Conservation (phyloP, 2,113 vertebrate genomes). For the Planiliza haematocheilus region DNA sequence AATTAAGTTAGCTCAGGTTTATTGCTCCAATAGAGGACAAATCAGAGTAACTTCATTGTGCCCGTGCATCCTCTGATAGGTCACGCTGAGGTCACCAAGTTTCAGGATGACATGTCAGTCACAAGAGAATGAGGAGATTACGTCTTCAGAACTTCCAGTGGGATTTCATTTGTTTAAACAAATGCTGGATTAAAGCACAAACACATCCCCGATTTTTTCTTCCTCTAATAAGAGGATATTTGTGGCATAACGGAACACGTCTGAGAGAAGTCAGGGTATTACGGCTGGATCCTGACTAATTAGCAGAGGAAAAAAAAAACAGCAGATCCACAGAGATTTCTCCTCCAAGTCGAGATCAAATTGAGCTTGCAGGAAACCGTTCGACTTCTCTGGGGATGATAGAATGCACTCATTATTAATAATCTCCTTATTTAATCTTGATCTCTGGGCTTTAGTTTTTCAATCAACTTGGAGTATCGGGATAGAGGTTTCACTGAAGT, state of each 20-base stretch:
- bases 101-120: slow-evolving; percentile 70
- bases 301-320: slow-evolving; percentile 65
- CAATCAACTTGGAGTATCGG: slow-evolving; percentile 79
- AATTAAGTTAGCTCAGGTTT: slow-evolving; percentile 4
- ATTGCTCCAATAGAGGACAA: slow-evolving; percentile 11
- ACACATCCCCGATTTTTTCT: slow-evolving; percentile 58
- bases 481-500: slow-evolving; percentile 70
- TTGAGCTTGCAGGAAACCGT: slow-evolving; percentile 58
- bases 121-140: slow-evolving; percentile 66
- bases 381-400: slow-evolving; percentile 75
- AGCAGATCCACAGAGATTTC: slow-evolving; percentile 74
- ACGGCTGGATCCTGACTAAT: slow-evolving; percentile 76
- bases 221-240: slow-evolving; percentile 71
- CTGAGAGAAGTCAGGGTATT: slow-evolving; percentile 69
- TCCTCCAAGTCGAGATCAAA: slow-evolving; percentile 66
- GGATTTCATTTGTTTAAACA: slow-evolving; percentile 77
- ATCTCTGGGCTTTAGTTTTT: slow-evolving; percentile 81
- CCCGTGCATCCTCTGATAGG: slow-evolving; percentile 24
- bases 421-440: slow-evolving; percentile 82
- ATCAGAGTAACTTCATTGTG: background rate
- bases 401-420: slow-evolving; percentile 78
- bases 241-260: slow-evolving; percentile 70
- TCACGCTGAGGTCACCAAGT: slow-evolving; percentile 51
- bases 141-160: slow-evolving; percentile 66
- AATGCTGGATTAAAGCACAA: slow-evolving; percentile 78